These are phyloP conservation scores for Caradrina clavipalpis DNA, from an alignment of 2,888 invertebrate genomes.

Conservation along the genomic window DNA sequence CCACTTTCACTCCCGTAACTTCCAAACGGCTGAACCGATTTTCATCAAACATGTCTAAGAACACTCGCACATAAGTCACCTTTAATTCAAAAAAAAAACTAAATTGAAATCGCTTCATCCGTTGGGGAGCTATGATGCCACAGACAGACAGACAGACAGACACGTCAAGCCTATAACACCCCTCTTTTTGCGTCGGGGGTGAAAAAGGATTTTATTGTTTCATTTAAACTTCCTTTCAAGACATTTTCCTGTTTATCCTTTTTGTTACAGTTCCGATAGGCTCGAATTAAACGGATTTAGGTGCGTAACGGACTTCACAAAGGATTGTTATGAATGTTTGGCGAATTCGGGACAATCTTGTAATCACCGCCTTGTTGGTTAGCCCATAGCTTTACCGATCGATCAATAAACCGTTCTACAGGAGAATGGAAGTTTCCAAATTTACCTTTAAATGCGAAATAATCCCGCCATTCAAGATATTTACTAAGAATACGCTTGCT, in stretches of 20 bases:
- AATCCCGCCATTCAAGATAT: background rate
- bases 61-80: no score
- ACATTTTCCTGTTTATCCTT: constrained; percentile 21
- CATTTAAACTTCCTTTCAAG: constrained; percentile 13
- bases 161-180: no score
- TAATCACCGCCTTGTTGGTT: constrained; percentile 10
- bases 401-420: background rate
- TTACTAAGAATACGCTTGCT: background rate
- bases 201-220: background rate
- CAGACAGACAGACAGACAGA: no score
- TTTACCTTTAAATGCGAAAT: background rate
- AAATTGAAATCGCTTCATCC: no score
- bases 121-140: no score
- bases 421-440: background rate
- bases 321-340: constrained; percentile 30
- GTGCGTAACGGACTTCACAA: constrained; percentile 27
- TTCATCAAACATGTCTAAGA: no score
- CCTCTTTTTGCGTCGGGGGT: no score
- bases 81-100: no score
- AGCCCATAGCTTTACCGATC: background rate
- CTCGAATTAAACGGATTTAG: constrained; percentile 43
- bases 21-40: no score
- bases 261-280: constrained; percentile 41
- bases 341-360: constrained; percentile 12
- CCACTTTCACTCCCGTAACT: no score